Percentiles rank a stretch among this genome's conserved stretches.
Evolutionary conservation across 2,113 vertebrate species (phyloP).

Genomic region (Sinocyclocheilus grahami): DNA sequence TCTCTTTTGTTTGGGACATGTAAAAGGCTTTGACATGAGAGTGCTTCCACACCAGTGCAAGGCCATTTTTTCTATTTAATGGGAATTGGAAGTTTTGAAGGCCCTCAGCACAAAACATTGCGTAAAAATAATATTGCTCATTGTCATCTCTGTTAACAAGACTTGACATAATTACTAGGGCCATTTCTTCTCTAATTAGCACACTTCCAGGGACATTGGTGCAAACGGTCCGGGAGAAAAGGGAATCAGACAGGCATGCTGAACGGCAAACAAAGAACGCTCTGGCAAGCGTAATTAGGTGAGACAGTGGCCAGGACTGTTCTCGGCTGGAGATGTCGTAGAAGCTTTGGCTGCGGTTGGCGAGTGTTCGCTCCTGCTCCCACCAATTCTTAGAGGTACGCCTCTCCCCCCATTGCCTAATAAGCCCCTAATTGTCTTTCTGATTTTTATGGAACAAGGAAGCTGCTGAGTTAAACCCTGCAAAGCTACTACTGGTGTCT

Average conservation of each 20-base stretch:
- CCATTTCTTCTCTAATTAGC: conserved; percentile 99
- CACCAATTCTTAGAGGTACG: conserved; percentile 82
- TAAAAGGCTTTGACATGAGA: conserved; percentile 64
- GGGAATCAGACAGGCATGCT: conserved; percentile 93
- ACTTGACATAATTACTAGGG: conserved; percentile 96
- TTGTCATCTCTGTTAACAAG: conserved; percentile 89
- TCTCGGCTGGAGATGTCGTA: conserved; percentile 92
- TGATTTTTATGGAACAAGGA: conserved; percentile 81
- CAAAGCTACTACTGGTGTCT: conserved; percentile 4
- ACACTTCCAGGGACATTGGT: conserved; percentile 88
- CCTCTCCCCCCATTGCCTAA: conserved; percentile 85
- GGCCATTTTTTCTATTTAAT: conserved; percentile 82
- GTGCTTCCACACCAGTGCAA: conserved; percentile 53
- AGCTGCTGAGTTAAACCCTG: conserved; percentile 55
- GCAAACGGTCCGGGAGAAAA: conserved; percentile 84
- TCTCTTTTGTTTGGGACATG: conserved; percentile 61
- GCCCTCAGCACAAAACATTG: conserved; percentile 89
- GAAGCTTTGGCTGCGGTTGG: conserved; percentile 82
- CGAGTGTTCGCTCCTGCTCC: conserved; percentile 76
- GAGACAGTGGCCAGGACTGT: conserved; percentile 93
- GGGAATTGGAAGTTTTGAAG: conserved; percentile 85
- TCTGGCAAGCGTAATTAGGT: conserved; percentile 91
- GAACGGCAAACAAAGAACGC: conserved; percentile 92
- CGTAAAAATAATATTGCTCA: conserved; percentile 96
- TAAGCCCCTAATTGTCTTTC: conserved; percentile 90